Evolutionary conservation across 2,888 invertebrate genomes (phyloP).

Genomic region (Cylindroiulus punctatus): DNA sequence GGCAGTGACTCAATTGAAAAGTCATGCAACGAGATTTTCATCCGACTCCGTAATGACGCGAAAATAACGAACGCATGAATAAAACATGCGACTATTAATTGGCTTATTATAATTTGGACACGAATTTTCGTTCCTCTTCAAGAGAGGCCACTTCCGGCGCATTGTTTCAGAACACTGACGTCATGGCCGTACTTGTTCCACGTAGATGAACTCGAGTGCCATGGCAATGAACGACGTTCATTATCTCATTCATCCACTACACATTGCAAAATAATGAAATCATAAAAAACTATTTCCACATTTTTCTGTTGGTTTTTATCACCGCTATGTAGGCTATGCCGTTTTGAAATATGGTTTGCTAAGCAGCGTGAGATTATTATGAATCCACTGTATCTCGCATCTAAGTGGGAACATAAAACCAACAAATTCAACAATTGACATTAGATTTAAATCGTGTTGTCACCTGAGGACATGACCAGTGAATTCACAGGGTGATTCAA

Average conservation of each 20-base stretch:
- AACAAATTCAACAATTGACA: no score
- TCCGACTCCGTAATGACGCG: constrained; percentile 17
- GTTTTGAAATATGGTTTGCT: neutral
- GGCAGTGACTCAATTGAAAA: neutral
- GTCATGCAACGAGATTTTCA: neutral
- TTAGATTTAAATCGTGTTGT: no score
- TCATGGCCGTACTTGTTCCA: neutral
- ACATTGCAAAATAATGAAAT: neutral
- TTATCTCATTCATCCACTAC: neutral
- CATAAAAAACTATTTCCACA: neutral
- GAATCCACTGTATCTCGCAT: neutral
- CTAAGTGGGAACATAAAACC: no score
- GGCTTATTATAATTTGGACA: constrained; percentile 35
- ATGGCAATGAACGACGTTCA: neutral
- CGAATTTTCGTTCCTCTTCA: constrained; percentile 26
- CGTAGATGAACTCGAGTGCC: neutral
- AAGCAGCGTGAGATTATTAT: neutral
- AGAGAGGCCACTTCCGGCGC: constrained; percentile 38
- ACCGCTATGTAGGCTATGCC: neutral
- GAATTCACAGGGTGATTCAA: no score
- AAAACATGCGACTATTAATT: constrained; percentile 40
- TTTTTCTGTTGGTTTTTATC: neutral
- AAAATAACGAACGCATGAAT: neutral
- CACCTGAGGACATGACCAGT: no score
- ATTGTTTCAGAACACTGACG: neutral